phyloP scores from a whole-genome alignment of 2,113 vertebrate genomes.

The Pseudonaja textilis region DNA sequence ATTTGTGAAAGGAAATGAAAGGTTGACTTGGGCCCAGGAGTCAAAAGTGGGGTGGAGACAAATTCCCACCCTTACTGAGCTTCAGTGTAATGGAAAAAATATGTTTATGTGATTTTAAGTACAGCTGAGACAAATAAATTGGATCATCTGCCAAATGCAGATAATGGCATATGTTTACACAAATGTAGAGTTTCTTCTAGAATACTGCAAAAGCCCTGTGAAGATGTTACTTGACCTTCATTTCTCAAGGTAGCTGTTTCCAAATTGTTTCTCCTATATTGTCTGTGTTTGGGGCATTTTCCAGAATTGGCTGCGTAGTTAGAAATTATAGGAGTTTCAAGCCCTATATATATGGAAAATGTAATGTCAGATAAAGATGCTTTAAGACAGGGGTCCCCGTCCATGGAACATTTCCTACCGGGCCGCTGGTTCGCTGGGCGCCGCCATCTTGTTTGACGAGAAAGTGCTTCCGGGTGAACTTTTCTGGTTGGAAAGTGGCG shows the following conservation, averaged over 20 bases:
- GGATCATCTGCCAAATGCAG: not conserved
- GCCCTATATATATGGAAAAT: not conserved
- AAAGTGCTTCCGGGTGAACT: no score
- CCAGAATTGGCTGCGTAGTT: not conserved
- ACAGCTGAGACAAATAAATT: not conserved
- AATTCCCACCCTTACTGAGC: not conserved
- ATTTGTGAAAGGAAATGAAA: not conserved
- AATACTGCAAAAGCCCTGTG: not conserved
- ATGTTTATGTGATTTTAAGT: not conserved
- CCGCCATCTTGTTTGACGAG: no score
- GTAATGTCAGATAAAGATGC: not conserved
- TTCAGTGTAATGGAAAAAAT: not conserved
- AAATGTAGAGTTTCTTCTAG: not conserved
- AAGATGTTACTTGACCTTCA: not conserved
- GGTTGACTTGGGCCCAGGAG: not conserved
- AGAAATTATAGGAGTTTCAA: not conserved
- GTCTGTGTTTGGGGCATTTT: not conserved
- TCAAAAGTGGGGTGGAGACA: not conserved
- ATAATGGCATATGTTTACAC: not conserved
- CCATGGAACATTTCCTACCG: no score
- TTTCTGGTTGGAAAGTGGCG: no score
- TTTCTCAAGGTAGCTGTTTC: not conserved
- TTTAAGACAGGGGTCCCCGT: no score
- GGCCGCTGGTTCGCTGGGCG: no score
- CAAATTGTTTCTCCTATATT: not conserved